Evolutionary conservation across 2,888 invertebrate species (phyloP).

Genomic region (Microctonus hyperodae): DNA sequence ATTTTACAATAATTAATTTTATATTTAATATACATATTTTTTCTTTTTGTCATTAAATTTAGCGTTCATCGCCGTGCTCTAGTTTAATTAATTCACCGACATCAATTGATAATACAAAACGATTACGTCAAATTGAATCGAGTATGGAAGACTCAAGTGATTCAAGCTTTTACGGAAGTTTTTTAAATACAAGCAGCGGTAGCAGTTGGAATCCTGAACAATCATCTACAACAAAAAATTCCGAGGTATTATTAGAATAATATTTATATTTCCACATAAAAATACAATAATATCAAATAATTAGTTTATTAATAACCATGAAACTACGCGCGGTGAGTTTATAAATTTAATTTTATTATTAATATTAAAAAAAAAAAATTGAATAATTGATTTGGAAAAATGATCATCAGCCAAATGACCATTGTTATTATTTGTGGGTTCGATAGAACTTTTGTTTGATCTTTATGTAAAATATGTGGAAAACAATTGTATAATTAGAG

Average conservation of each 20-base stretch:
- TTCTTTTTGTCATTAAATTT: background rate
- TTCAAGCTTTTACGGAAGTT: conserved; percentile 59
- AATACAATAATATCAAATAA: background rate
- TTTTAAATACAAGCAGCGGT: conserved; percentile 54
- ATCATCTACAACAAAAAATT: conserved; percentile 31
- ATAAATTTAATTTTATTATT: too few species aligned
- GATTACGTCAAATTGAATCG: conserved; percentile 41
- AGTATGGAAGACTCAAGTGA: conserved; percentile 54
- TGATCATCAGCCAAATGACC: too few species aligned
- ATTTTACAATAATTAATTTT: background rate
- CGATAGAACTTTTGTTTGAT: background rate
- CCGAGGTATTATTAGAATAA: conserved; percentile 32
- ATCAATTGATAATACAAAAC: conserved; percentile 29
- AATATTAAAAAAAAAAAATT: too few species aligned
- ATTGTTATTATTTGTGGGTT: background rate
- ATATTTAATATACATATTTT: conserved; percentile 1
- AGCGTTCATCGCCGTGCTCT: conserved; percentile 51
- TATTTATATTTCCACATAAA: background rate
- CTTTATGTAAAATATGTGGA: conserved; percentile 17
- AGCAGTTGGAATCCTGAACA: conserved; percentile 50
- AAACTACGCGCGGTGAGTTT: too few species aligned
- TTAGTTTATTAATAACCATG: too few species aligned
- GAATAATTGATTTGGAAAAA: too few species aligned
- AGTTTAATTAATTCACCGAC: conserved; percentile 38
- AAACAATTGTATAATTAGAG: conserved; percentile 21